Conservation (phyloP, 64 coral and sea anemone genomes). For the Montipora foliosa region DNA sequence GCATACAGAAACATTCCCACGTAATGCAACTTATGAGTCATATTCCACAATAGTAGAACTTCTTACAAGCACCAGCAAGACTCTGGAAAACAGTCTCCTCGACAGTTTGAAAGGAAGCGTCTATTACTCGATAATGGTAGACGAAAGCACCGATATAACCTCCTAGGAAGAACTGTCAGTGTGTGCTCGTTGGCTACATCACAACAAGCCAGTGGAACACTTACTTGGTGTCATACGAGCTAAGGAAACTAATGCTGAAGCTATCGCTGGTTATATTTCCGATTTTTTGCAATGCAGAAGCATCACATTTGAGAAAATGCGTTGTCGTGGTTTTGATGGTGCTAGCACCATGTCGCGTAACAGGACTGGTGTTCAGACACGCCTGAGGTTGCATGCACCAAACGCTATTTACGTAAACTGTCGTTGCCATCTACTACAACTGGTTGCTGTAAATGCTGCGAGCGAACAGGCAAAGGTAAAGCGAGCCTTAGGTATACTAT, state of each 20-base stretch:
- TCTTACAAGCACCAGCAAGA: conserved; percentile 7
- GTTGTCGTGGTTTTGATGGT: conserved; percentile 37
- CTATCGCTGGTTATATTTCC: conserved; percentile 1
- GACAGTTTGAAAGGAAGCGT: conserved; percentile 12
- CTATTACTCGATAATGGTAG: conserved; percentile 7
- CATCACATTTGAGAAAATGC: conserved; percentile 49
- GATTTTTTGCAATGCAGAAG: conserved; percentile 16
- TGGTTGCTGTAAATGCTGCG: neutral
- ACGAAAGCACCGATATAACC: conserved; percentile 19
- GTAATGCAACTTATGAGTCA: conserved; percentile 1
- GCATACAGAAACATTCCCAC: conserved; percentile 10
- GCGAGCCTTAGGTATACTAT: conserved; percentile 6
- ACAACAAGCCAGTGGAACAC: conserved; percentile 24
- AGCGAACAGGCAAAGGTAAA: neutral
- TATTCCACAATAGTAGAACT: conserved; percentile 9
- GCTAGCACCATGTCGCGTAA: conserved; percentile 34
- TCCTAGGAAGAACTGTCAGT: neutral
- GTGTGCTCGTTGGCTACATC: conserved; percentile 7
- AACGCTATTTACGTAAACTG: neutral
- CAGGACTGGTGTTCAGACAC: conserved; percentile 40
- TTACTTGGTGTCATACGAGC: conserved; percentile 17
- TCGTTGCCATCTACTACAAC: neutral
- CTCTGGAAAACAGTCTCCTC: neutral
- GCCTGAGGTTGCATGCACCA: neutral
- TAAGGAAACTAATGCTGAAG: conserved; percentile 39